Evolutionary conservation across 2,113 vertebrate species (phyloP), one percentile per base, ranked within the genome.

Genomic region (Salvelinus sp.): DNA sequence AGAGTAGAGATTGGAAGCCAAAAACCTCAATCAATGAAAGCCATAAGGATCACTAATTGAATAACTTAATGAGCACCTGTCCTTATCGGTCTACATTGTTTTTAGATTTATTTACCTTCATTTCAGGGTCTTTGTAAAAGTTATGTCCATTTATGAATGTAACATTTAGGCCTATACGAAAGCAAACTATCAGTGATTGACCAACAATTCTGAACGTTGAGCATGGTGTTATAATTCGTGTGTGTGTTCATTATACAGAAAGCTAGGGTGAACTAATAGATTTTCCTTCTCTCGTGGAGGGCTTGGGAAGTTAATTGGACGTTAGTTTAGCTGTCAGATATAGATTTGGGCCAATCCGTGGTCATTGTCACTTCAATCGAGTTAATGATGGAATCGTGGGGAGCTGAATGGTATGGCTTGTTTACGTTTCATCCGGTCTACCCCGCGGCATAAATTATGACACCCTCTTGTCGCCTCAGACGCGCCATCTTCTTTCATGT

Each of bases 321-420:
- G 90, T 85, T 88, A 88, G 90, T 91, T 90, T 69, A 90, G 90
- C 88, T 89, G 86, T 91, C 87, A 90, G 27, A 88, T 79, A 76
- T 23, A 86, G 38, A 81, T 78, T 30, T 87, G 90, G 88, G 84
- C 82, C 83, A 86, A 80, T 88, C 85, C 83, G 87, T 88, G 88
- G 82, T 82, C 80, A 84, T 87, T 92, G 88, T 90, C 90, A 91
- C 82, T 90, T 88, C 89, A 92, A 91, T 91, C 87, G 88, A 83
- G 67, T 71, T 72, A 38, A 64, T 91, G 92, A 92, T 90, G 85
- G 87, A 91, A 87, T 38, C 86, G 70, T 85, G 82, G 80, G 87
- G 83, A 38, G 44, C 23, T 76, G 63, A 71, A 22, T 68, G 64
- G 50, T 47, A 25, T 70, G 65, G 38, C 66, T 70, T 76, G 73